Base-by-base conservation (phyloP, 2,888 invertebrate genomes). In the Stictocephala bisonia region DNA sequence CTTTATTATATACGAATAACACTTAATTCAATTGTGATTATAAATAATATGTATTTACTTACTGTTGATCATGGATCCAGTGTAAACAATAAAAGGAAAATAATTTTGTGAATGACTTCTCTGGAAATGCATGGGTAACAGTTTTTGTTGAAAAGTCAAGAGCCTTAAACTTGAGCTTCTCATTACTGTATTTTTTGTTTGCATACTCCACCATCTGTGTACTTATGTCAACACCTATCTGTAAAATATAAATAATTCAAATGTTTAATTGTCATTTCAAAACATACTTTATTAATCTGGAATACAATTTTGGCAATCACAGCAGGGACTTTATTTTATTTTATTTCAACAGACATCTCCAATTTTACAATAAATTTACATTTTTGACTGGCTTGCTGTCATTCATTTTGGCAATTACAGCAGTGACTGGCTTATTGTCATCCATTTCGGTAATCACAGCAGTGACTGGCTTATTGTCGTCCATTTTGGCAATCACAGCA, bases 71-170 rank as follows among this genome's bases (percentile, higher is more conserved):
- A 78, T 88, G 88, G 31, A 93, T 88, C 94, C 94, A 94, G 80
- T 94, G 93, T 2, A 94, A 84, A 75, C 92, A 90, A 82, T 93
- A 93, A 81, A 93, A 93, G 0, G 93, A 93, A 68, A 92, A 89
- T 0, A 89, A 87, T 80, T 93, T 91, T 80, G 90, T 87, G 80
- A 91, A 93, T 27, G 83, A 81, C 67, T 84, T 86, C 27, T 72
- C 70, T 26, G 35, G 50, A 11, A 69, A 40, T 18, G 48, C 15
- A 41, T 70, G 48, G 13, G 56, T 53, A 3, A 79, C 71, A 35
- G 85, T 81, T 0, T 85, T 82, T 0, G 87, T 83, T 53, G 84
- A 83, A 48, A 93, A 90, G 79, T 93, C 90, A 72, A 90, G 81
- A 64, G 83, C 81, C 1, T 81, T 66, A 76, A 86, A 86, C 1